Conservation (phyloP, 2,888 invertebrate species). For the Stictocephala bisonia region DNA sequence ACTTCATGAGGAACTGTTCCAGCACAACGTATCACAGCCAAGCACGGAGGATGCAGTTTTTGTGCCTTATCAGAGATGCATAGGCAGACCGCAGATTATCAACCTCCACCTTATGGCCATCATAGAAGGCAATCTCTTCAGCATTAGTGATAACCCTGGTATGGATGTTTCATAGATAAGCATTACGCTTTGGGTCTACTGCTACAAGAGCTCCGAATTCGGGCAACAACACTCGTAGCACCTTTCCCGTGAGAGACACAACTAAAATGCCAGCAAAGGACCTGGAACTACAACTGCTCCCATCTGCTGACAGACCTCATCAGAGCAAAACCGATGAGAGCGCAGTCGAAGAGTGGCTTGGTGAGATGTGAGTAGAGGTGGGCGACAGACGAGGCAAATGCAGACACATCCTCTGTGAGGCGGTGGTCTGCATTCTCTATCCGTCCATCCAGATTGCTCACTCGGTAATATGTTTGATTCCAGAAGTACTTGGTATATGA, state of each 20-base stretch:
- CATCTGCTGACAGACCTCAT: slow-evolving; percentile 85
- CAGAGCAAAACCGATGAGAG: slow-evolving; percentile 90
- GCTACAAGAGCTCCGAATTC: slow-evolving; percentile 95
- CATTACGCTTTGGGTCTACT: slow-evolving; percentile 94
- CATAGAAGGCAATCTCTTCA: slow-evolving; percentile 98
- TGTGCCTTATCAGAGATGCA: slow-evolving; percentile 82
- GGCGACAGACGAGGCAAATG: slow-evolving; percentile 90
- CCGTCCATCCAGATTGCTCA: slow-evolving; percentile 91
- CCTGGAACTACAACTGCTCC: slow-evolving; percentile 88
- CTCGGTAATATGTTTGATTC: slow-evolving; percentile 93
- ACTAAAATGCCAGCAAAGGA: slow-evolving; percentile 83
- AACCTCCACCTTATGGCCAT: slow-evolving; percentile 94
- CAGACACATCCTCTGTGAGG: slow-evolving; percentile 95
- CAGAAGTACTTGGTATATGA: slow-evolving; percentile 95
- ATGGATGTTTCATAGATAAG: slow-evolving; percentile 91
- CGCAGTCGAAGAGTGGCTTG: slow-evolving; percentile 95
- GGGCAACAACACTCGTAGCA: slow-evolving; percentile 87
- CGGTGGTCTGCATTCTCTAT: slow-evolving; percentile 97
- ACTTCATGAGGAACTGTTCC: slow-evolving; percentile 99
- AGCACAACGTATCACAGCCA: slow-evolving; percentile 97
- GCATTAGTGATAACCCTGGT: slow-evolving; percentile 95
- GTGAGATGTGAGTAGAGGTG: slow-evolving; percentile 98
- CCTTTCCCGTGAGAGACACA: slow-evolving; percentile 85
- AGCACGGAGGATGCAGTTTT: slow-evolving; percentile 88
- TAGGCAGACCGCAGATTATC: slow-evolving; percentile 87